Evolutionary conservation across 2,797 vertebrate genomes (phyloP).

Genomic region (Chloroceryle inda): DNA sequence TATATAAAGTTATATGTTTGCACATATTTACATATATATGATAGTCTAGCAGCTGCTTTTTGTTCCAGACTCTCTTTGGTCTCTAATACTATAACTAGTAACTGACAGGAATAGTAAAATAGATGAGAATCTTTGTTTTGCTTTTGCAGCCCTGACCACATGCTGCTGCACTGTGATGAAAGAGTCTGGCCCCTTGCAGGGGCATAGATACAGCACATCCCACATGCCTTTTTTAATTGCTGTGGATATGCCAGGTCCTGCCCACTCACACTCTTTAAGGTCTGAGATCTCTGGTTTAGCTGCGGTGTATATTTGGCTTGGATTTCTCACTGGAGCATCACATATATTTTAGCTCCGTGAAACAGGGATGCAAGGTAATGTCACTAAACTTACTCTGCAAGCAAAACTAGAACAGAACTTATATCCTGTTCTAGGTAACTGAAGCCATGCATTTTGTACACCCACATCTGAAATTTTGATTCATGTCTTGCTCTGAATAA

Average conservation of each 20-base stretch:
- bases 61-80: neutral
- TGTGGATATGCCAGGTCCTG: neutral
- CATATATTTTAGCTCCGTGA: neutral
- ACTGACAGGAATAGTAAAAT: neutral
- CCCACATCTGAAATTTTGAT: neutral
- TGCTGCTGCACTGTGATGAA: neutral
- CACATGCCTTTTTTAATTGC: neutral
- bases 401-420: neutral
- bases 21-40: neutral
- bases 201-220: neutral
- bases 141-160: neutral
- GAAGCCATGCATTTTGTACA: neutral
- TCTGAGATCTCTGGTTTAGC: neutral
- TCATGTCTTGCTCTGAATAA: neutral
- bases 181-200: rapidly evolving
- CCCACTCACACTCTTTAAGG: neutral
- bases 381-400: neutral
- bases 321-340: neutral
- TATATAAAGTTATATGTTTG: neutral
- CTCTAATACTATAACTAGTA: neutral
- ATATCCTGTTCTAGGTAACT: neutral
- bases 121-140: neutral
- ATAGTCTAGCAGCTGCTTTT: neutral
- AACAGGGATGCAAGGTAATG: neutral
- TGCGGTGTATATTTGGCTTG: neutral